Evolutionary conservation across 2,113 vertebrate genomes (phyloP).

Genomic region (Ginglymostoma cirratum): DNA sequence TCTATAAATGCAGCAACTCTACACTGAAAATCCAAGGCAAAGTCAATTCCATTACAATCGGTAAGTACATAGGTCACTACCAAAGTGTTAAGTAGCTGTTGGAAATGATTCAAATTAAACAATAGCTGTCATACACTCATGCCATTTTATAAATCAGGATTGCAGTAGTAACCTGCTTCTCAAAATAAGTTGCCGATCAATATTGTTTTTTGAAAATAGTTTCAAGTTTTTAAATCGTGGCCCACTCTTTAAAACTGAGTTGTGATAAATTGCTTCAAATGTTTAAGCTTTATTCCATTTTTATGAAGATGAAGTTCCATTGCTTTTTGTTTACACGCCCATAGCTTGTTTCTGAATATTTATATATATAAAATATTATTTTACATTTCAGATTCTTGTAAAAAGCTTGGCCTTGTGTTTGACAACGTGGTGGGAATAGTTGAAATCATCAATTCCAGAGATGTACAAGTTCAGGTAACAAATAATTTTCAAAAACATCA

Average conservation of each 20-base stretch:
- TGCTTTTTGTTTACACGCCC: background rate
- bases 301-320: background rate
- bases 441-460: conserved; percentile 90
- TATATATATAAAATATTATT: background rate
- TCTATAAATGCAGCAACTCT: conserved; percentile 80
- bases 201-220: no score
- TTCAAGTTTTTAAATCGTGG: no score
- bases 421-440: conserved; percentile 92
- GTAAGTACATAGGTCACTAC: conserved; percentile 55
- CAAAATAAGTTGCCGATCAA: no score
- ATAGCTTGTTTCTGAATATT: background rate
- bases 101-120: background rate
- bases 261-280: no score
- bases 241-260: no score
- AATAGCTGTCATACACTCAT: no score
- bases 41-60: conserved; percentile 92
- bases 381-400: conserved; percentile 78
- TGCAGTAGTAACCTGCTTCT: no score
- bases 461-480: conserved; percentile 83
- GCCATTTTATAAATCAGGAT: no score
- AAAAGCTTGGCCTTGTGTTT: conserved; percentile 91
- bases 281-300: no score
- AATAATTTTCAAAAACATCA: background rate
- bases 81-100: background rate
- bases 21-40: conserved; percentile 91